phyloP scores from a whole-genome alignment of 2,113 vertebrate genomes.

The Chaetops frenatus region DNA sequence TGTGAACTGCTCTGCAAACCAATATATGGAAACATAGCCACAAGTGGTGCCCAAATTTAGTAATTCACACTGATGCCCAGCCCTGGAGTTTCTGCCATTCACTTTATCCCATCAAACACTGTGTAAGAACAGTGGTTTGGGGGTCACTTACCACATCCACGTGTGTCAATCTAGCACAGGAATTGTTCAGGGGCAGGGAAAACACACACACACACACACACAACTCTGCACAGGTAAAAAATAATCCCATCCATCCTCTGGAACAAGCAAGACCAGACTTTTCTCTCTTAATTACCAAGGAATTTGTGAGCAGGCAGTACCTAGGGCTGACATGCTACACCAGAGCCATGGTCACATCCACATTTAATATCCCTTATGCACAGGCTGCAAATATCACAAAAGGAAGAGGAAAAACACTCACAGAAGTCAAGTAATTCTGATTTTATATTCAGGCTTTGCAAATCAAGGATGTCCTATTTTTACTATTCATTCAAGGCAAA shows the following conservation, averaged over 20 bases:
- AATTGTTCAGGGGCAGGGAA: neutral
- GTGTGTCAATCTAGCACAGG: fast-evolving
- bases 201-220: neutral
- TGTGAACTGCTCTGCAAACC: neutral
- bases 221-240: neutral
- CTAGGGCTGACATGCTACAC: neutral
- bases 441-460: slow-evolving; percentile 66
- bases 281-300: neutral
- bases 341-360: neutral
- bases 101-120: neutral
- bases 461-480: slow-evolving; percentile 42
- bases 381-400: neutral
- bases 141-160: neutral
- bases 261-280: neutral
- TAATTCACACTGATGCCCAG: neutral
- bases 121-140: fast-evolving
- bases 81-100: neutral
- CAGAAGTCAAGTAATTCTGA: slow-evolving; percentile 41
- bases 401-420: slow-evolving; percentile 64
- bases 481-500: slow-evolving; percentile 54
- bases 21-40: neutral
- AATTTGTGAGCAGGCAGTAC: neutral
- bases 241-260: neutral
- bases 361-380: neutral
- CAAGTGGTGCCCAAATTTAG: neutral